These are phyloP conservation scores for Dicrostonyx torquatus DNA, from an alignment of 2,797 vertebrate species.

Conservation along the genomic window DNA sequence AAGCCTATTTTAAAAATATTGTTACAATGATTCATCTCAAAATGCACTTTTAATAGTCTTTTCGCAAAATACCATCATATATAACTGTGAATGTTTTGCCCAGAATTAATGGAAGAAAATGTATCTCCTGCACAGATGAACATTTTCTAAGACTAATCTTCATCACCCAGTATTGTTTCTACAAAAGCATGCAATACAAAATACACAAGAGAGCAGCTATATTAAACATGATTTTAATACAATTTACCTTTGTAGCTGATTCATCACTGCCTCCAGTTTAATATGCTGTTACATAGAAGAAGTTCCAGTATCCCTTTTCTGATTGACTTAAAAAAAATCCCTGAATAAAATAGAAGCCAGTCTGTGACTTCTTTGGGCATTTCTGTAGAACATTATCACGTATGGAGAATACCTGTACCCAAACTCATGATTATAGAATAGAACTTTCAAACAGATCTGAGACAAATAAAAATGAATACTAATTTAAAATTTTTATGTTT, in stretches of 20 bases:
- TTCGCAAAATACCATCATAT: conserved; percentile 80
- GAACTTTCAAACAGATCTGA: conserved; percentile 67
- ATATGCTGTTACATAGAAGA: conserved; percentile 80
- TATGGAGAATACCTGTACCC: conserved; percentile 76
- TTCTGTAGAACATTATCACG: conserved; percentile 82
- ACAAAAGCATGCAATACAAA: conserved; percentile 86
- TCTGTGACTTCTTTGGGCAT: conserved; percentile 85
- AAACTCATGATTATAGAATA: conserved; percentile 74
- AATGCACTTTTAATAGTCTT: conserved; percentile 79
- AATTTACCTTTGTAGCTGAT: conserved; percentile 82
- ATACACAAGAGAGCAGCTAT: conserved; percentile 84
- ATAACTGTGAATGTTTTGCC: conserved; percentile 72
- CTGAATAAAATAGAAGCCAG: conserved; percentile 89
- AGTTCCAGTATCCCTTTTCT: conserved; percentile 85
- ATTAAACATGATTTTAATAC: conserved; percentile 81
- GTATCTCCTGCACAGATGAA: conserved; percentile 70
- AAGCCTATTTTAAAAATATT: conserved; percentile 77
- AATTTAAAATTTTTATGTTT: conserved; percentile 71
- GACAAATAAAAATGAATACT: conserved; percentile 63
- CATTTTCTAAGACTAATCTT: conserved; percentile 77
- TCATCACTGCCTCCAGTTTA: conserved; percentile 82
- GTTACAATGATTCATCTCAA: conserved; percentile 77
- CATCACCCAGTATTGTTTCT: conserved; percentile 76
- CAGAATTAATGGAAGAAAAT: conserved; percentile 77
- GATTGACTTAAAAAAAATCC: conserved; percentile 83